phyloP scores from a whole-genome alignment of 1,140 invertebrate genomes.

The Eulimnadia texana region DNA sequence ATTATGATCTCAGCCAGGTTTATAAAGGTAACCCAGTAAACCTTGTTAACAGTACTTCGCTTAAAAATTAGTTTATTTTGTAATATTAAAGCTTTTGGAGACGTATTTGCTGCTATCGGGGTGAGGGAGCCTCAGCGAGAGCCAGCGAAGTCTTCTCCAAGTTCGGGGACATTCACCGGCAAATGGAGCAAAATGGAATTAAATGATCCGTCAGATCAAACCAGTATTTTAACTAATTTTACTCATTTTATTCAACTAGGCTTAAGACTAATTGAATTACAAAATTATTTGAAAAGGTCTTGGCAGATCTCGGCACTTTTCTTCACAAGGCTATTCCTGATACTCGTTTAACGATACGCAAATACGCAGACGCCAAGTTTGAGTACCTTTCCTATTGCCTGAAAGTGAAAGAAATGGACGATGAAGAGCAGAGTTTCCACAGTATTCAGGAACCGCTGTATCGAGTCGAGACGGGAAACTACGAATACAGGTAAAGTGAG shows the following conservation, averaged over 20 bases:
- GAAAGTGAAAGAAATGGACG: conserved; percentile 91
- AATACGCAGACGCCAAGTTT: conserved; percentile 95
- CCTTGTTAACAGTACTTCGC: not conserved
- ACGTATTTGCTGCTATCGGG: conserved; percentile 84
- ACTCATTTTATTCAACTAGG: too few relatives aligned
- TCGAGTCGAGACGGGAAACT: conserved; percentile 95
- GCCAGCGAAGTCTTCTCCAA: conserved; percentile 89
- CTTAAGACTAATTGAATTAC: too few relatives aligned
- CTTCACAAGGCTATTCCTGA: conserved; percentile 95
- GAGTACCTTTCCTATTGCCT: conserved; percentile 96
- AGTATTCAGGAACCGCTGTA: conserved; percentile 92
- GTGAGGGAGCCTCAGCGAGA: conserved; percentile 85
- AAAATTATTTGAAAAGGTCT: too few relatives aligned
- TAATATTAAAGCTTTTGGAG: conserved; percentile 68
- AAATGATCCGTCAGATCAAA: conserved; percentile 79
- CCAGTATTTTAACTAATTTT: conserved; percentile 57
- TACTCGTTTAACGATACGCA: conserved; percentile 89
- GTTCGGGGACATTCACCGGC: conserved; percentile 87
- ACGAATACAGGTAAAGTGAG: conserved; percentile 73
- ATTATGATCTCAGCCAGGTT: conserved; percentile 53
- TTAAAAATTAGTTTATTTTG: conserved; percentile 34
- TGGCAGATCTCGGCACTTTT: conserved; percentile 88
- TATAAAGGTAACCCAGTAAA: conserved; percentile 46
- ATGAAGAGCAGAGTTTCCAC: conserved; percentile 89
- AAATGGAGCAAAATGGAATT: conserved; percentile 84